A percentile compares a stretch with the other conserved stretches of the same genome.
phyloP scores from a whole-genome alignment of 2,888 invertebrate species.

The Megalurothrips usitatus region DNA sequence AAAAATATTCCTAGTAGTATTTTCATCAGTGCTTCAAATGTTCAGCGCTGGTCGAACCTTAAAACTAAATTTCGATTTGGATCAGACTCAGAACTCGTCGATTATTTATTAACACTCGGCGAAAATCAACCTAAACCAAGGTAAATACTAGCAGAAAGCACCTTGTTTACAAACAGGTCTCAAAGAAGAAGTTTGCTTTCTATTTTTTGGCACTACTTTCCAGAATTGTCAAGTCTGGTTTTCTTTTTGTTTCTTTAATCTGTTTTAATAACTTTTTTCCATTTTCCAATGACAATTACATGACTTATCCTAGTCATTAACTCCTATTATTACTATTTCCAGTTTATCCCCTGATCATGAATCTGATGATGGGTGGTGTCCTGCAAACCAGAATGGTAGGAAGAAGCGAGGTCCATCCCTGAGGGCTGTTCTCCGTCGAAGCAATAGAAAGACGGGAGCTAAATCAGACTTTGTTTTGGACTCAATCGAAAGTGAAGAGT shows the following conservation, averaged over 20 bases:
- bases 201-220: background rate
- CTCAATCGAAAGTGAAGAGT: background rate
- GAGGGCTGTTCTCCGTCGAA: background rate
- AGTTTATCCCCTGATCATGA: background rate
- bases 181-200: background rate
- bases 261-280: background rate
- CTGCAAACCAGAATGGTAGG: background rate
- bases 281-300: background rate
- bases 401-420: slow-evolving; percentile 2
- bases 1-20: background rate
- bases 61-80: background rate
- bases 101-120: background rate
- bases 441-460: background rate
- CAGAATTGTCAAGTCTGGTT: background rate
- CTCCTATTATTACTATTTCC: background rate
- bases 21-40: background rate
- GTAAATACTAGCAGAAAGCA: slow-evolving; percentile 8
- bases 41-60: background rate
- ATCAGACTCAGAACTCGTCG: background rate
- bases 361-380: background rate
- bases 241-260: background rate
- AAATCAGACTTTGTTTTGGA: background rate
- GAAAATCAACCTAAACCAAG: background rate
- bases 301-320: too few species aligned
- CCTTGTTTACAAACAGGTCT: background rate